Base-by-base conservation (phyloP, 92 coral and sea anemone species). In the Zoanthus sociatus region DNA sequence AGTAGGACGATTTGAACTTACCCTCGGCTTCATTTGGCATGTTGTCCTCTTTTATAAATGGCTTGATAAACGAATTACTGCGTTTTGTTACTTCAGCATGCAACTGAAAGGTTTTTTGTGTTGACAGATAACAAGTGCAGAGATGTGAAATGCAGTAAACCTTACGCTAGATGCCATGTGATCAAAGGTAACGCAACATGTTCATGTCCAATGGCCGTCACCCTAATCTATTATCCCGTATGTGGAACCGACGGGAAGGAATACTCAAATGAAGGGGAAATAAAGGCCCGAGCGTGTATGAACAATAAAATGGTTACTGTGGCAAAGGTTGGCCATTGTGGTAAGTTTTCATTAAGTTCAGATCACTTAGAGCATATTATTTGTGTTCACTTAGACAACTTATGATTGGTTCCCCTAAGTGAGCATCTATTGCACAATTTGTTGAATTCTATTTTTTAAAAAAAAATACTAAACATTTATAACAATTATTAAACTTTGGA, bases 241-340 rank as follows among this genome's bases (percentile, higher is more conserved):
- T 96, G 98, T 88, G 98, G 96, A 16, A 93, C 98, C 1, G 98
- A 96, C 82, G 94, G 91, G 75, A 84, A 88, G 13, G 87, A 93
- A 13, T 96, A 96, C 75, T 86, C 89, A 17, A 96, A 87, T 13
- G 95, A 87, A 56, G 95, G 98, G 16, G 83, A 10, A 0, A 76
- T 96, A 91, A 78, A 83, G 71, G 78, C 90, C 18, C 87, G 67
- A 8, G 83, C 93, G 8, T 96, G 98, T 32, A 70, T 46, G 4
- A 87, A 86, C 54, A 77, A 93, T 61, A 76, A 76, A 45, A 76
- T 76, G 44, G 14, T 76, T 76, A 61, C 79, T 47, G 18, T 76
- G 63, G 33, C 33, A 76, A 76, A 48, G n/a, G 79, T 76, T 44
- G 79, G 79, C 18, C 20, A 48, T 7, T 76, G 79, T n/a, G 46